Evolutionary conservation across 2,113 vertebrate genomes (phyloP).

Genomic region (Antechinus stuartii): DNA sequence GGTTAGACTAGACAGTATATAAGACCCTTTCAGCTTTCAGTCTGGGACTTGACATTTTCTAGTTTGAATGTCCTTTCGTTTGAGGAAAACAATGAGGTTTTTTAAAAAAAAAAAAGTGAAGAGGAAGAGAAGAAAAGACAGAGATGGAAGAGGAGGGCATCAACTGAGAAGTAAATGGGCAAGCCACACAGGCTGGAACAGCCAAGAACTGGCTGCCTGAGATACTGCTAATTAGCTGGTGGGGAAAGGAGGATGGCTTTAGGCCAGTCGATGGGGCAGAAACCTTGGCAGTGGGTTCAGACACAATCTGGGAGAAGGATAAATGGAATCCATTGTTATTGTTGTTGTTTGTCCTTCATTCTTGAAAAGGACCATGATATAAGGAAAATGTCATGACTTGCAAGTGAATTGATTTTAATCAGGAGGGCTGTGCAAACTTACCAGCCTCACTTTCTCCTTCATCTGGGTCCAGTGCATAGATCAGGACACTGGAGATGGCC

Average conservation of each 20-base stretch:
- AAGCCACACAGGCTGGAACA: background rate
- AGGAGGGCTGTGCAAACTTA: too few species aligned
- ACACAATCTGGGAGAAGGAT: background rate
- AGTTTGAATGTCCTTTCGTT: background rate
- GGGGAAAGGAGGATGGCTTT: background rate
- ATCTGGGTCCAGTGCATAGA: too few species aligned
- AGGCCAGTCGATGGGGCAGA: slow-evolving; percentile 4
- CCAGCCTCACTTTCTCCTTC: too few species aligned
- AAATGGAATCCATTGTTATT: background rate
- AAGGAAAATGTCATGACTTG: too few species aligned
- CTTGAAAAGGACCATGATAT: too few species aligned
- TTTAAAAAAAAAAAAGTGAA: background rate
- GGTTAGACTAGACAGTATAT: background rate
- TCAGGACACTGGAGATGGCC: too few species aligned
- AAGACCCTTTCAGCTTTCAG: background rate
- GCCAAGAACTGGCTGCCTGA: background rate
- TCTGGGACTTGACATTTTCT: background rate
- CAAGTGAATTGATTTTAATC: too few species aligned
- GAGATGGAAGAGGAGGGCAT: background rate
- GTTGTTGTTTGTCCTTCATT: too few species aligned
- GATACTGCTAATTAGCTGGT: background rate
- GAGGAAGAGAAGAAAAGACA: background rate
- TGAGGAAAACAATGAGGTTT: background rate
- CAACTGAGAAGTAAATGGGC: background rate
- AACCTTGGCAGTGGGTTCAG: slow-evolving; percentile 15